Evolutionary conservation across 2,797 vertebrate species (phyloP).

Genomic region (Odontamblyopus lacepedii): DNA sequence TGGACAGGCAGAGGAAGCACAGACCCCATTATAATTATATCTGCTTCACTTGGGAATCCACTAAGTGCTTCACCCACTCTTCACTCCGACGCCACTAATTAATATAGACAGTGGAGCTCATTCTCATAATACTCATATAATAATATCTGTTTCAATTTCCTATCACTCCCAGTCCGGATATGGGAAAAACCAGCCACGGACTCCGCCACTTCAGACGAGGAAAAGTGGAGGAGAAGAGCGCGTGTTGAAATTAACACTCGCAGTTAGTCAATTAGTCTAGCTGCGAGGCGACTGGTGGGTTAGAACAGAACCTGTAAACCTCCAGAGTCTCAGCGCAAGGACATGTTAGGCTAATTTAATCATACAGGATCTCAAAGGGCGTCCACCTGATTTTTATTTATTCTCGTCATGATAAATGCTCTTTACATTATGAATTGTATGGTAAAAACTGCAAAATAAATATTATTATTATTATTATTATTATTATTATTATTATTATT

Average conservation of each 20-base stretch:
- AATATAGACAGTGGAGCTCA: constrained; percentile 60
- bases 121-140: constrained; percentile 61
- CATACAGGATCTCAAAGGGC: neutral
- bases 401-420: too few species aligned
- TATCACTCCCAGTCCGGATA: constrained; percentile 51
- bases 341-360: constrained; percentile 37
- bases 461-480: too few species aligned
- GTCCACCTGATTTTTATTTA: too few species aligned
- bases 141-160: constrained; percentile 43
- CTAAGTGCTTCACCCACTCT: constrained; percentile 42
- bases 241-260: constrained; percentile 51
- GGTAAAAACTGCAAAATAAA: too few species aligned
- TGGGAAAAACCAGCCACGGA: constrained; percentile 30
- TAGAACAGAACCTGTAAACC: constrained; percentile 30
- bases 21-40: constrained; percentile 61
- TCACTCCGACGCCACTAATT: constrained; percentile 64
- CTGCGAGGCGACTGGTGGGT: constrained; percentile 8
- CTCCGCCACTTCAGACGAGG: constrained; percentile 24
- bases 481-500: too few species aligned
- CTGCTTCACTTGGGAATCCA: constrained; percentile 44
- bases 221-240: constrained; percentile 46
- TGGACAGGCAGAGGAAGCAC: constrained; percentile 36
- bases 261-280: constrained; percentile 51
- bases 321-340: constrained; percentile 37
- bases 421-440: too few species aligned